Percentiles rank a stretch among this genome's conserved stretches.
These are phyloP conservation scores for Frieseomelitta varia DNA, from an alignment of 1,140 invertebrate genomes.

Conservation along the genomic window DNA sequence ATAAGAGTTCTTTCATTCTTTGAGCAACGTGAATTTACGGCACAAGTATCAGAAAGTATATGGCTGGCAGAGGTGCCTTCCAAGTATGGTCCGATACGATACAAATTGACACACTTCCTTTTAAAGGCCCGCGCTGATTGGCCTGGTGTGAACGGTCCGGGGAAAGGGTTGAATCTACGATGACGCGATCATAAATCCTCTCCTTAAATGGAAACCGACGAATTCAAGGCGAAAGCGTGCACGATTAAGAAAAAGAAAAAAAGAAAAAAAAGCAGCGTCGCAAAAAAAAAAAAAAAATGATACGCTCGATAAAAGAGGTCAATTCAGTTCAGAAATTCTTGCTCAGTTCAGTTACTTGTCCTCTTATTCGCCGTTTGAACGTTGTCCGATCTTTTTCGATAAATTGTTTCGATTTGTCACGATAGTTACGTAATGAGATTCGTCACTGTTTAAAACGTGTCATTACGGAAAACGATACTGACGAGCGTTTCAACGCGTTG, in stretches of 20 bases:
- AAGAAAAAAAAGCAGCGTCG: no score
- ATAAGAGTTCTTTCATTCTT: background rate
- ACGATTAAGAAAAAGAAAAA: no score
- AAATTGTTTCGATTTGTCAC: background rate
- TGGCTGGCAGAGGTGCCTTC: slow-evolving; percentile 12
- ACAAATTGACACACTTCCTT: slow-evolving; percentile 61
- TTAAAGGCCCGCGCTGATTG: slow-evolving; percentile 56
- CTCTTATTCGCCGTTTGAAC: background rate
- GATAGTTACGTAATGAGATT: background rate
- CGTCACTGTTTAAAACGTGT: background rate
- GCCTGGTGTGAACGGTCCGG: slow-evolving; percentile 16
- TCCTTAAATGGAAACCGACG: slow-evolving; percentile 35
- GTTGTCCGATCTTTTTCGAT: background rate
- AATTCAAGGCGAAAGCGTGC: background rate
- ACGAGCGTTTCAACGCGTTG: background rate
- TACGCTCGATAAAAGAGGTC: background rate
- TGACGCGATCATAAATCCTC: slow-evolving; percentile 31
- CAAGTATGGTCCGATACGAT: slow-evolving; percentile 54
- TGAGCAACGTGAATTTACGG: slow-evolving; percentile 31
- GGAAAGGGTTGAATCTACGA: slow-evolving; percentile 23
- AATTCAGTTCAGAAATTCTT: background rate
- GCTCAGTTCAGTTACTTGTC: background rate
- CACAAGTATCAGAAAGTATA: background rate
- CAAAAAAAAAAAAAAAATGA: background rate
- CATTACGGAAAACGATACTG: background rate